Conservation (phyloP, 2,797 vertebrate species). For the Enteromius trimaculatus region DNA sequence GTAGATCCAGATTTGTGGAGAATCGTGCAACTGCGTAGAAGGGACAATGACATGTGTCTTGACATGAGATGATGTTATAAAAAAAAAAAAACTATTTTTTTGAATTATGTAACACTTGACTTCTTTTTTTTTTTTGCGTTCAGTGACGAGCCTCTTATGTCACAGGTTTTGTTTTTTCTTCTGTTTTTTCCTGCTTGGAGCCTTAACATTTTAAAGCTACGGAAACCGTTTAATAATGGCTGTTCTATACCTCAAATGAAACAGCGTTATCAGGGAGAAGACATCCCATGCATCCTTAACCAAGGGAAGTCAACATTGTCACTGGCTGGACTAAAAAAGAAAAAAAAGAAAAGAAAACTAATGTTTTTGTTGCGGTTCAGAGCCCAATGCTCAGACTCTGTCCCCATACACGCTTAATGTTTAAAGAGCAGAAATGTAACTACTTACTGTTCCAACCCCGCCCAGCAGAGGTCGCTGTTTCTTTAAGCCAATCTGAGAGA, state of each 20-base stretch:
- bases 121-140: constrained; percentile 57
- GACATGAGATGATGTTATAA: constrained; percentile 70
- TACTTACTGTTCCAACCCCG: constrained; percentile 77
- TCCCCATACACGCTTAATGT: constrained; percentile 57
- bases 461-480: constrained; percentile 73
- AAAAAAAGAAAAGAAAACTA: constrained; percentile 50
- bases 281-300: constrained; percentile 64
- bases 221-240: constrained; percentile 64
- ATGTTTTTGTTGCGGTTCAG: constrained; percentile 65
- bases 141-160: constrained; percentile 53
- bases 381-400: constrained; percentile 58
- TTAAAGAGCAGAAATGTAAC: constrained; percentile 71
- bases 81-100: constrained; percentile 63
- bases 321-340: constrained; percentile 63
- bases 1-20: constrained; percentile 64
- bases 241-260: constrained; percentile 71
- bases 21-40: constrained; percentile 71
- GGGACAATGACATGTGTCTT: constrained; percentile 72
- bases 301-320: constrained; percentile 69
- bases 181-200: constrained; percentile 67
- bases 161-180: constrained; percentile 45
- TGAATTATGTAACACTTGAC: constrained; percentile 72
- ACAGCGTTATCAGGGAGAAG: constrained; percentile 75
- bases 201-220: constrained; percentile 74
- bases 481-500: constrained; percentile 75